Percentiles rank a stretch among this genome's conserved stretches.
These are phyloP conservation scores for Achroia grisella DNA, from an alignment of 1,140 invertebrate species.

Conservation along the genomic window DNA sequence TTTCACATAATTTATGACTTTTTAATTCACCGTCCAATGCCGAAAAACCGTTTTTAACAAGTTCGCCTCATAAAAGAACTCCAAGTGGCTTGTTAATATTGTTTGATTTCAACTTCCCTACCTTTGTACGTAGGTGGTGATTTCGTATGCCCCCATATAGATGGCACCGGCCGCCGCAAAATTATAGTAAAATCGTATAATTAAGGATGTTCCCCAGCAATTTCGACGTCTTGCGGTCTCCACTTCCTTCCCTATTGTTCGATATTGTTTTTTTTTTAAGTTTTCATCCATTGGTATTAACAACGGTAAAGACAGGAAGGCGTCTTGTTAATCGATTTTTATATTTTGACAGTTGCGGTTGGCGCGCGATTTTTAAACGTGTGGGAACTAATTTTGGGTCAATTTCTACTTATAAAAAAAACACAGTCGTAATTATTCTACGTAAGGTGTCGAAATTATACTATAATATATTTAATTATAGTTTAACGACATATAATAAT, in stretches of 20 bases:
- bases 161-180: slow-evolving; percentile 39
- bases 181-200: slow-evolving; percentile 61
- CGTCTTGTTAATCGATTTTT: slow-evolving; percentile 50
- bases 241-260: slow-evolving; percentile 61
- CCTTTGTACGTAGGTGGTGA: slow-evolving; percentile 43
- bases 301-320: slow-evolving; percentile 19
- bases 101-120: slow-evolving; percentile 49
- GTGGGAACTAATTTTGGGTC: slow-evolving; percentile 30
- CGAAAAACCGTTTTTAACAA: slow-evolving; percentile 39
- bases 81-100: slow-evolving; percentile 37
- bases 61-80: slow-evolving; percentile 27
- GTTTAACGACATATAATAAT: too few species aligned
- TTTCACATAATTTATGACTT: slow-evolving; percentile 40
- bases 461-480: too few species aligned
- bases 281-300: slow-evolving; percentile 20
- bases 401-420: too few species aligned
- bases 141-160: slow-evolving; percentile 28
- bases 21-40: slow-evolving; percentile 28
- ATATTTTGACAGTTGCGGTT: slow-evolving; percentile 67
- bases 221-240: slow-evolving; percentile 55
- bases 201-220: slow-evolving; percentile 53
- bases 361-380: slow-evolving; percentile 29
- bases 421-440: too few species aligned
- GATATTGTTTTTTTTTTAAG: slow-evolving; percentile 20
- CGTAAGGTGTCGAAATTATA: too few species aligned